Conservation (phyloP, 2,797 vertebrate genomes). For the Thunnus albacares region DNA sequence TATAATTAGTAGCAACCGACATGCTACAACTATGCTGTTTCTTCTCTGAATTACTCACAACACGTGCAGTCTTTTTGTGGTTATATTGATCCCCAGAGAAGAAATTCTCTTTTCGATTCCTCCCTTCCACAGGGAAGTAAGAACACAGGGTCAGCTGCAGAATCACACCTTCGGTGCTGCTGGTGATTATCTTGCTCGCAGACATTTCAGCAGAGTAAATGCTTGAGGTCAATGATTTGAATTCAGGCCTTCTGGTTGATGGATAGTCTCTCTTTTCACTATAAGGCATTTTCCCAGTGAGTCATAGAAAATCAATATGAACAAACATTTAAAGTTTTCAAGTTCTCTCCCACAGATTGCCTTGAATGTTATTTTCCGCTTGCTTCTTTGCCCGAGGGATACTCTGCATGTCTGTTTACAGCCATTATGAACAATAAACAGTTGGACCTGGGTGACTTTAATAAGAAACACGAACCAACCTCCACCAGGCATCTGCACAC, state of each 20-base stretch:
- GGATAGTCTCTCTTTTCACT: conserved; percentile 38
- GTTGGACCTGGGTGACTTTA: conserved; percentile 29
- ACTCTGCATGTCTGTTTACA: conserved; percentile 35
- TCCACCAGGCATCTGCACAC: conserved; percentile 24
- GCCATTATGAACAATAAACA: conserved; percentile 32
- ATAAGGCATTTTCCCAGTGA: conserved; percentile 17
- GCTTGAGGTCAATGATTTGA: conserved; percentile 51
- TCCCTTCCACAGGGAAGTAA: conserved; percentile 1
- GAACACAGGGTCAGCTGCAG: conserved; percentile 45
- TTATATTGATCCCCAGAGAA: conserved; percentile 54
- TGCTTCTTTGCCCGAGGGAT: conserved; percentile 14
- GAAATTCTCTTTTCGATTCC: conserved; percentile 41
- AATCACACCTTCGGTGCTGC: conserved; percentile 50
- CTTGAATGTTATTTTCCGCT: conserved; percentile 41
- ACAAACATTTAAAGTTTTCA: conserved; percentile 45
- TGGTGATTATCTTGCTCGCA: conserved; percentile 46
- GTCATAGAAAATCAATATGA: conserved; percentile 47
- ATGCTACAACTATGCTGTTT: conserved; percentile 13
- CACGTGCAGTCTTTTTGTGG: background rate
- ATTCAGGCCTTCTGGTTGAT: conserved; percentile 40
- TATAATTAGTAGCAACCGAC: background rate
- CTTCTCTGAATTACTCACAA: conserved; percentile 8
- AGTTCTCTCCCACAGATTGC: conserved; percentile 17
- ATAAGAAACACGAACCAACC: conserved; percentile 38
- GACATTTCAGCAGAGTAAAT: conserved; percentile 52